A percentile compares a stretch with the other conserved stretches of the same genome.
These are phyloP conservation scores for Sphaerodactylus townsendi DNA, from an alignment of 2,113 vertebrate genomes.

Conservation along the genomic window DNA sequence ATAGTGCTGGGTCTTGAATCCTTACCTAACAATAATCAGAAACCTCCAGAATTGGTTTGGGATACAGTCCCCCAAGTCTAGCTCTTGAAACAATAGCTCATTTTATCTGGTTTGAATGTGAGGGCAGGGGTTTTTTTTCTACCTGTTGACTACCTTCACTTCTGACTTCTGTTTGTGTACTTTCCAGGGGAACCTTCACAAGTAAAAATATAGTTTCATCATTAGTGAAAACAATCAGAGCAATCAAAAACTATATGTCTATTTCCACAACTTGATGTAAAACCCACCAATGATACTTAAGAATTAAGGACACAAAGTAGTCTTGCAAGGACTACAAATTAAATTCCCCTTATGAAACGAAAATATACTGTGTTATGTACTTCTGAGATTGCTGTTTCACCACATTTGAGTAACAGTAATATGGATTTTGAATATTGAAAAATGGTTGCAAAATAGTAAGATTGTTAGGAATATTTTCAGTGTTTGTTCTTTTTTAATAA, in stretches of 20 bases:
- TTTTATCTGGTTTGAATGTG: background rate
- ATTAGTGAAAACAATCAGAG: background rate
- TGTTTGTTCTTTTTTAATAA: conserved; percentile 11
- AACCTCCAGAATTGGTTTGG: background rate
- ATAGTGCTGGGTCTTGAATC: no score
- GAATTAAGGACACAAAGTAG: conserved; percentile 18
- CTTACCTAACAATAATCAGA: background rate
- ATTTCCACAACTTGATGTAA: background rate
- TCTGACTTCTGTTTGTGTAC: no score
- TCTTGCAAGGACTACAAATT: background rate
- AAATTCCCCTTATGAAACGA: conserved; percentile 22
- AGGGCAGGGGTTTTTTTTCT: background rate
- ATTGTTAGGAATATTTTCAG: conserved; percentile 43
- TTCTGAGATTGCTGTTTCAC: conserved; percentile 51
- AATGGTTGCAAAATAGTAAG: conserved; percentile 61
- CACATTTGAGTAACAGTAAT: background rate
- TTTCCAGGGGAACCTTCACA: no score
- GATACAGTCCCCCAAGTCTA: background rate
- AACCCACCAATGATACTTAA: background rate
- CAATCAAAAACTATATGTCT: background rate
- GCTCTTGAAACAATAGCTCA: no score
- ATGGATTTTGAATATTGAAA: background rate
- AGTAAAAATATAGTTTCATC: background rate
- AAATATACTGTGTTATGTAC: conserved; percentile 47
- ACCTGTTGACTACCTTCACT: background rate